A percentile compares a stretch with the other conserved stretches of the same genome.
Evolutionary conservation across 2,113 vertebrate genomes (phyloP).

Genomic region (Pluvialis apricaria): DNA sequence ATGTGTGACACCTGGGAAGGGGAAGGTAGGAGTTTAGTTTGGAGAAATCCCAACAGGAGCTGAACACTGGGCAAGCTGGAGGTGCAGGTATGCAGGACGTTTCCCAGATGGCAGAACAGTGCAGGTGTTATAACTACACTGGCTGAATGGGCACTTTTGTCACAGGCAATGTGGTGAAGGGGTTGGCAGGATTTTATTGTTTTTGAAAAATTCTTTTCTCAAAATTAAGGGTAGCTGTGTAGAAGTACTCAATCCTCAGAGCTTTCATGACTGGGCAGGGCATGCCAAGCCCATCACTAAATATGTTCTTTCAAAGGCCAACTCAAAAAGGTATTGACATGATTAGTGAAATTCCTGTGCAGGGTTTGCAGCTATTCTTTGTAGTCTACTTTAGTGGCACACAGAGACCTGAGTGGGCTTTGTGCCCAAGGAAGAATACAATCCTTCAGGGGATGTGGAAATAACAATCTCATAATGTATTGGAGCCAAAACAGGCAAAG

Average conservation of each 20-base stretch:
- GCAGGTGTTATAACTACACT: neutral
- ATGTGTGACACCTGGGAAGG: neutral
- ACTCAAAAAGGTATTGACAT: neutral
- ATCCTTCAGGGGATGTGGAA: neutral
- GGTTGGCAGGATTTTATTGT: neutral
- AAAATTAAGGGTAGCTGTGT: neutral
- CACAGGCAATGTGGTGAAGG: neutral
- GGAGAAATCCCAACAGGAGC: neutral
- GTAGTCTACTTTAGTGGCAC: neutral
- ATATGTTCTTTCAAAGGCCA: neutral
- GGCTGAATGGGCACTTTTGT: neutral
- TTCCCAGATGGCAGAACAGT: neutral
- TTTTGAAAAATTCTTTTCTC: neutral
- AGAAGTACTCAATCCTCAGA: neutral
- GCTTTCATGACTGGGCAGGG: neutral
- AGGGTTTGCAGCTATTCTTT: neutral
- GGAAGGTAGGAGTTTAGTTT: neutral
- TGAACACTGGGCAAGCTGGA: neutral
- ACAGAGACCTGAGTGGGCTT: neutral
- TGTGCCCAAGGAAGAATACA: neutral
- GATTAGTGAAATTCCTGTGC: neutral
- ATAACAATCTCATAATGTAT: neutral
- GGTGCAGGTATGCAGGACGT: neutral
- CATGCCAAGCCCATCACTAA: neutral
- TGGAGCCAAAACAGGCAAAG: slow-evolving; percentile 23